phyloP scores from a whole-genome alignment of 2,888 invertebrate species.

The Lycia hirtaria region DNA sequence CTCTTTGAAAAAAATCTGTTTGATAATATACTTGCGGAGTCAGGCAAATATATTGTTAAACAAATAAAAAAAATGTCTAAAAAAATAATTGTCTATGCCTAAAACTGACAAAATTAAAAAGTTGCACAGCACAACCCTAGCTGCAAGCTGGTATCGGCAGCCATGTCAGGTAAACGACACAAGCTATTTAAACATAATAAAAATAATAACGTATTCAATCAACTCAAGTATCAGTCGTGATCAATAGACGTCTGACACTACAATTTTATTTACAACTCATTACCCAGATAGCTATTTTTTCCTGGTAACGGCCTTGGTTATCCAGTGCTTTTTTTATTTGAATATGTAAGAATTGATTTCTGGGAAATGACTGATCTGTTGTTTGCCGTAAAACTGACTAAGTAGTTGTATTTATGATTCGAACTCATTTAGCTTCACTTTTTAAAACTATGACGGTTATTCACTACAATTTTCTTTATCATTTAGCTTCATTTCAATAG shows the following conservation, averaged over 20 bases:
- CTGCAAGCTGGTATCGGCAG: neutral
- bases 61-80: too few relatives aligned
- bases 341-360: constrained; percentile 1
- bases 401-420: too few relatives aligned
- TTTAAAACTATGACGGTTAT: too few relatives aligned
- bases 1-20: too few relatives aligned
- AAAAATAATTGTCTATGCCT: too few relatives aligned
- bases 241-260: constrained; percentile 23
- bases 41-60: too few relatives aligned
- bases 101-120: too few relatives aligned
- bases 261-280: constrained; percentile 11
- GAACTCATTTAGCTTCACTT: too few relatives aligned
- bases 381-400: neutral
- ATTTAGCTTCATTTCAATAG: too few relatives aligned
- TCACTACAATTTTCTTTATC: too few relatives aligned
- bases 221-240: constrained; percentile 33
- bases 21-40: too few relatives aligned
- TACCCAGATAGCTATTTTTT: constrained; percentile 10
- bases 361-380: neutral
- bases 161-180: neutral
- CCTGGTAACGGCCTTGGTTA: constrained; percentile 20
- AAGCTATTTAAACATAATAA: constrained; percentile 12
- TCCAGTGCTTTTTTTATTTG: constrained; percentile 10
- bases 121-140: neutral
- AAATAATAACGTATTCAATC: constrained; percentile 23